Percentiles rank a stretch among this genome's conserved stretches.
Evolutionary conservation across 37 sponge, comb jelly and placozoan species (phyloP).

Genomic region (Spongia lamella): DNA sequence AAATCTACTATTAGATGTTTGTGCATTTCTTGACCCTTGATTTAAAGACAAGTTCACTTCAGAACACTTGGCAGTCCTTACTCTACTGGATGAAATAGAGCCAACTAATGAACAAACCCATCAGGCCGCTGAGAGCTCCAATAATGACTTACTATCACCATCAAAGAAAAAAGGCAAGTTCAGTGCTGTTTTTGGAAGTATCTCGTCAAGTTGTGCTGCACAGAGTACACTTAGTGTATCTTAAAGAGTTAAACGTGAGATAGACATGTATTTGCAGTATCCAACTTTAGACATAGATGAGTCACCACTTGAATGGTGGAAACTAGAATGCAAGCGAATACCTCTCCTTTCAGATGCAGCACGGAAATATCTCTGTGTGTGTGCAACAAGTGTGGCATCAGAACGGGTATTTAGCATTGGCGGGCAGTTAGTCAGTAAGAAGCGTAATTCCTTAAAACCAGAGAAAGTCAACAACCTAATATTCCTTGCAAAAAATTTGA

Average conservation of each 20-base stretch:
- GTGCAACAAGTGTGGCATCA: slow-evolving; percentile 52
- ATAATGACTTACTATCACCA: too few species aligned
- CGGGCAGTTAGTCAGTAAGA: slow-evolving; percentile 22
- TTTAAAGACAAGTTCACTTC: too few species aligned
- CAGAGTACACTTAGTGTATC: too few species aligned
- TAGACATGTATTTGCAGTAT: neutral
- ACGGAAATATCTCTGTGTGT: slow-evolving; percentile 29
- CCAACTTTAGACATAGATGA: slow-evolving; percentile 14
- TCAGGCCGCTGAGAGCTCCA: too few species aligned
- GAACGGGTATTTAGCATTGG: slow-evolving; percentile 38
- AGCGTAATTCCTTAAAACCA: slow-evolving; percentile 19
- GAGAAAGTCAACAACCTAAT: slow-evolving; percentile 29
- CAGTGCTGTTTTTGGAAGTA: too few species aligned
- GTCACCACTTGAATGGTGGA: slow-evolving; percentile 41
- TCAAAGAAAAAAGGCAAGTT: too few species aligned
- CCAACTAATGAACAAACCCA: too few species aligned
- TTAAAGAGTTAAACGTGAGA: slow-evolving; percentile 6
- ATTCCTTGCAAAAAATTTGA: slow-evolving; percentile 39
- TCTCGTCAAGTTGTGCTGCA: too few species aligned
- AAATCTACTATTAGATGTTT: slow-evolving; percentile 2
- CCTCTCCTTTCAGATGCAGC: slow-evolving; percentile 18
- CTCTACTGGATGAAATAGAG: too few species aligned
- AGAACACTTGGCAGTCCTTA: too few species aligned
- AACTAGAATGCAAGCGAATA: slow-evolving; percentile 17
- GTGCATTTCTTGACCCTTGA: slow-evolving; percentile 25